Evolutionary conservation across 2,113 vertebrate genomes (phyloP), one percentile per base, ranked within the genome.

Genomic region (Scatophagus argus): DNA sequence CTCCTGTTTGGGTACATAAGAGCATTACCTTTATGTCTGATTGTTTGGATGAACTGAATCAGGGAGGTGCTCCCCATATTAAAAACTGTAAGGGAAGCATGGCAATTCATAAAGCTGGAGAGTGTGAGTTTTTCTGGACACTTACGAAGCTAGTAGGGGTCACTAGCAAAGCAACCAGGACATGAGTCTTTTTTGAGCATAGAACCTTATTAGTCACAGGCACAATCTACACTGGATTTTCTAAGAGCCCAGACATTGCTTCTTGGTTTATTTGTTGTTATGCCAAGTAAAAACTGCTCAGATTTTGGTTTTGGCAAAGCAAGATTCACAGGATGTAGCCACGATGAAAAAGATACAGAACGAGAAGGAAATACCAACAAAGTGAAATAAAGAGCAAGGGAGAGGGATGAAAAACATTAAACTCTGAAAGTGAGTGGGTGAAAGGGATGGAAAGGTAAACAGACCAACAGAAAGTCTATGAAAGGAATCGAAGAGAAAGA

Each of bases 401-500:
- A 27, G 5, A 41, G 4, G 25, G 27, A 17, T 4, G 8, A 21
- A 23, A 32, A 49, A 23, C 16, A 8, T 6, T 38, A 32, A 58
- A 29, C 29, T 75, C 39, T 56, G 12, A 63, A 10, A 51, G 27
- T 29, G 4, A 47, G 46, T 3, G 13, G 38, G 2, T n/a, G 17
- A 44, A 14, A 41, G 21, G 55, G n/a, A 44, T 21, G 17, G 44
- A 59, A 9, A 79, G 65, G 65, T 78, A 73, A 85, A 73, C 62
- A 67, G 16, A 74, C 46, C 16, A 78, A 64, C 9, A 66, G 62
- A 76, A 77, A 79, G 44, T 52, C 21, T 64, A 49, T 72, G 51
- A 74, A 80, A 67, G 27, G n/a, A 58, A 60, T 11, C 10, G 1
- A 7, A n/a, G 34, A 34, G 32, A 74, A 79, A 58, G 67, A 56